Evolutionary conservation across 2,113 vertebrate genomes (phyloP).

Genomic region (Ctenodactylus gundi): DNA sequence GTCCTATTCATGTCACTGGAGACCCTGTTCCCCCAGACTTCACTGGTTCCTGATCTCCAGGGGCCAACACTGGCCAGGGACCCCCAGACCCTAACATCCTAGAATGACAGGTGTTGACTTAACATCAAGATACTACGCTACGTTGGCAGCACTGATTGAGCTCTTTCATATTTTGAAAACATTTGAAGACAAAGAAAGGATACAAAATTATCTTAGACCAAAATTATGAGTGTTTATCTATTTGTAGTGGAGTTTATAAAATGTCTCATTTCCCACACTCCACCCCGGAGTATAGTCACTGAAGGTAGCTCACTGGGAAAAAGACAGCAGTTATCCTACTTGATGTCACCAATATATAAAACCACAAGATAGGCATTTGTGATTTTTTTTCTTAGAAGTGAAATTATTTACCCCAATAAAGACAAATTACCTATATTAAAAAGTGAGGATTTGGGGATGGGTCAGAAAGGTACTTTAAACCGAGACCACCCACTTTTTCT

Average conservation of each 20-base stretch:
- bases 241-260: neutral
- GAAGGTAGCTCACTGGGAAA: neutral
- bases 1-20: too few relatives aligned
- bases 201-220: neutral
- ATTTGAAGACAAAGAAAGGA: neutral
- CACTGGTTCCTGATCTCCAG: too few relatives aligned
- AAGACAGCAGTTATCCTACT: neutral
- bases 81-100: too few relatives aligned
- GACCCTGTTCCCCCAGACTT: too few relatives aligned
- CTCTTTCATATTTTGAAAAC: neutral
- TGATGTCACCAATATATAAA: neutral
- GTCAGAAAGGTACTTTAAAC: neutral
- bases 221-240: neutral
- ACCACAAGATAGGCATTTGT: neutral
- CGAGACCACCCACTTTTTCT: neutral
- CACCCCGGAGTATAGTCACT: neutral
- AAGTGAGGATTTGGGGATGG: neutral
- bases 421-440: neutral
- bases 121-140: conserved; percentile 43
- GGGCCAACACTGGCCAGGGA: too few relatives aligned
- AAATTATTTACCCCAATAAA: neutral
- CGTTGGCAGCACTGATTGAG: neutral
- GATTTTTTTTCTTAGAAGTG: neutral
- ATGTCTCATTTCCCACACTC: neutral
- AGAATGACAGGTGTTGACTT: conserved; percentile 48